Conservation (phyloP, 2,797 vertebrate species). For the Parauchenoglanis punctatus region DNA sequence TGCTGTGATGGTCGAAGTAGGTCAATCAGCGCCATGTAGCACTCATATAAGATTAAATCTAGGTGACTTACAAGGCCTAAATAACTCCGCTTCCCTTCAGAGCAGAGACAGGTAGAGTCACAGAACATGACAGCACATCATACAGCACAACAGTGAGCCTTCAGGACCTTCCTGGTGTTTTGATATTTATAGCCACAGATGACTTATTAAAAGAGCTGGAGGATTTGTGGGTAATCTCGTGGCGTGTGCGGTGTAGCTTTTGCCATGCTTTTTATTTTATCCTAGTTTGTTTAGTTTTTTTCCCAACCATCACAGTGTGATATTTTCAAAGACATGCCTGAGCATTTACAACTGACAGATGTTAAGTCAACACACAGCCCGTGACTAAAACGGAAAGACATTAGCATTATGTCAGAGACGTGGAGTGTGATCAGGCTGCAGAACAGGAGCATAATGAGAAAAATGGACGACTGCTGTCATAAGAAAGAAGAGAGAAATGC, state of each 20-base stretch:
- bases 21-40: slow-evolving; percentile 15
- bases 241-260: slow-evolving; percentile 30
- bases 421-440: slow-evolving; percentile 33
- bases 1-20: slow-evolving; percentile 16
- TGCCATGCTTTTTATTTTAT: neutral
- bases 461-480: slow-evolving; percentile 26
- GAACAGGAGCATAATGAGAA: slow-evolving; percentile 25
- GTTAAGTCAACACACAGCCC: slow-evolving; percentile 43
- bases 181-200: slow-evolving; percentile 58
- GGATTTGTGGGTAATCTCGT: slow-evolving; percentile 31
- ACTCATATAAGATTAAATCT: slow-evolving; percentile 49
- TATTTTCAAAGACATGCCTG: slow-evolving; percentile 41
- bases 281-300: neutral
- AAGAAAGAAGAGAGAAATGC: slow-evolving; percentile 10
- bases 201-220: slow-evolving; percentile 55
- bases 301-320: neutral
- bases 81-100: slow-evolving; percentile 44
- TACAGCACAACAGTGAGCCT: slow-evolving; percentile 44
- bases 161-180: slow-evolving; percentile 51
- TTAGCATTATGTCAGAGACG: slow-evolving; percentile 31
- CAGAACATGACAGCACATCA: slow-evolving; percentile 62
- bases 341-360: slow-evolving; percentile 47
- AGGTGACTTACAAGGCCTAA: slow-evolving; percentile 48
- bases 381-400: slow-evolving; percentile 34
- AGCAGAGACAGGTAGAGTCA: slow-evolving; percentile 58